These are phyloP conservation scores for Psettodes erumei DNA, from an alignment of 2,113 vertebrate species.

Conservation along the genomic window DNA sequence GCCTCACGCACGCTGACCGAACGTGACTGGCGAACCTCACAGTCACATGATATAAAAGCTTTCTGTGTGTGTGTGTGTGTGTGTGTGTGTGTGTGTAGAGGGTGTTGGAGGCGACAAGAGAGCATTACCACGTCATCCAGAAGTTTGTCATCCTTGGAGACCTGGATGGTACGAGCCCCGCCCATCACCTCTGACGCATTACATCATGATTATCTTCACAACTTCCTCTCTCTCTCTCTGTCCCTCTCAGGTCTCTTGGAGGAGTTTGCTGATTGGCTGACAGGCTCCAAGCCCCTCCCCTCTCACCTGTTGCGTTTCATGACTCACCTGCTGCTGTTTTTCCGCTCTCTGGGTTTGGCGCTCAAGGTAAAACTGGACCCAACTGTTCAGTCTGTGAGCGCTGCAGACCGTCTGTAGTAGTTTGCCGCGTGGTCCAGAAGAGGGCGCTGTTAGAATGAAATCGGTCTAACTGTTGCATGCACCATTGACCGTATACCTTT, in stretches of 20 bases:
- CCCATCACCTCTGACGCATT: background rate
- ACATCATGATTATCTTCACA: background rate
- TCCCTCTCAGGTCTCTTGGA: slow-evolving; percentile 88
- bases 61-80: slow-evolving; percentile 11
- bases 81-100: slow-evolving; percentile 79
- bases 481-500: too few species aligned
- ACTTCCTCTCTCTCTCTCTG: background rate
- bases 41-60: background rate
- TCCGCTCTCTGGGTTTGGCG: slow-evolving; percentile 90
- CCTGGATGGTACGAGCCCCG: slow-evolving; percentile 87
- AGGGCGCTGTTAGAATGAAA: background rate
- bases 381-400: background rate
- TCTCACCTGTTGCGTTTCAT: slow-evolving; percentile 94
- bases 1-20: background rate
- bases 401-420: background rate
- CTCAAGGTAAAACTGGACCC: slow-evolving; percentile 86
- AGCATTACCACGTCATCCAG: slow-evolving; percentile 96
- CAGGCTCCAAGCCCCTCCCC: slow-evolving; percentile 85
- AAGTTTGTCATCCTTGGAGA: slow-evolving; percentile 95
- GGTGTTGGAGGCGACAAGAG: slow-evolving; percentile 92
- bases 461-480: too few species aligned
- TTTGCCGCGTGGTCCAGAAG: background rate
- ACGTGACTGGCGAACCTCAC: background rate
- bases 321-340: slow-evolving; percentile 94
- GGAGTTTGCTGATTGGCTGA: slow-evolving; percentile 93